Percentiles rank a stretch among this genome's conserved stretches.
Conservation (phyloP, 2,797 vertebrate genomes). For the Lepidocolaptes lacrymiger region DNA sequence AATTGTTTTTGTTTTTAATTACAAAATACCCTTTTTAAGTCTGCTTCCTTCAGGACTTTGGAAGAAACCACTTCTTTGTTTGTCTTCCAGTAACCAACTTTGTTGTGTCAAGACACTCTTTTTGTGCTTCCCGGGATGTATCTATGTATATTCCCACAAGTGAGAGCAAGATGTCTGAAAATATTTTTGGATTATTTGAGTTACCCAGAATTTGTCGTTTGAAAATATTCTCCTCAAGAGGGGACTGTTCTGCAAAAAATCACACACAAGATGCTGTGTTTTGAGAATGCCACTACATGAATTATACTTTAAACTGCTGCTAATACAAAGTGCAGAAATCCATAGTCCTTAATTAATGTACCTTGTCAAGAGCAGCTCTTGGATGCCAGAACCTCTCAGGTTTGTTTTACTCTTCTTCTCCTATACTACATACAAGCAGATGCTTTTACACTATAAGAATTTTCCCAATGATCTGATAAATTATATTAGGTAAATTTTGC, state of each 20-base stretch:
- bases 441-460: not conserved
- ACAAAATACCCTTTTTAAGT: not conserved
- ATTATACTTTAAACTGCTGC: not conserved
- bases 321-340: constrained; percentile 7
- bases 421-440: not conserved
- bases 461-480: not conserved
- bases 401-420: not conserved
- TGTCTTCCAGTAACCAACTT: not conserved
- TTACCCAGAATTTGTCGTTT: not conserved
- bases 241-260: constrained; percentile 20
- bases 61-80: not conserved
- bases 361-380: constrained; percentile 5
- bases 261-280: not conserved
- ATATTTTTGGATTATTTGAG: not conserved
- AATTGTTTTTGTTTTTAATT: not conserved
- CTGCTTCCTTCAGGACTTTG: not conserved
- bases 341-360: constrained; percentile 36
- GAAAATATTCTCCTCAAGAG: constrained; percentile 28
- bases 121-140: not conserved
- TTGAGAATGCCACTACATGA: not conserved
- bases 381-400: not conserved
- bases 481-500: not conserved
- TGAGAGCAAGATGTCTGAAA: not conserved
- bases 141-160: not conserved
- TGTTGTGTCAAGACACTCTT: not conserved